Conservation (phyloP, 1,140 invertebrate genomes). For the Diachasmimorpha longicaudata region DNA sequence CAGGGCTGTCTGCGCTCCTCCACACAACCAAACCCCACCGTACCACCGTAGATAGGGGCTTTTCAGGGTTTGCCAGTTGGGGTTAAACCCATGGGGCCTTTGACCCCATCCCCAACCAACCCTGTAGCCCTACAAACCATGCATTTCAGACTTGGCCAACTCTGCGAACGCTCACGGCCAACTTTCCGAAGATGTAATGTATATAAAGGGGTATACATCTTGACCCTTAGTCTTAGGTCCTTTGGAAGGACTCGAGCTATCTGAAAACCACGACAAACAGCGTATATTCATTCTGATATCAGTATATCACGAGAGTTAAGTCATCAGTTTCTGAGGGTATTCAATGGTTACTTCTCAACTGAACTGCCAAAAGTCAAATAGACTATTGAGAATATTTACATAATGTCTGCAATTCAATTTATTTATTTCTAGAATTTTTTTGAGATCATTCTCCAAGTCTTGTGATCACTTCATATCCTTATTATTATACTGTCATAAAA, state of each 20-base stretch:
- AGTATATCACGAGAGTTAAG: neutral
- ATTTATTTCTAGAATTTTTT: too few relatives aligned
- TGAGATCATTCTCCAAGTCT: too few relatives aligned
- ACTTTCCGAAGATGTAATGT: neutral
- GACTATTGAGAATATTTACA: too few relatives aligned
- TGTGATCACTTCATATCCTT: too few relatives aligned
- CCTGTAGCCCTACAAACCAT: neutral
- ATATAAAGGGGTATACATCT: neutral
- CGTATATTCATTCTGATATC: neutral
- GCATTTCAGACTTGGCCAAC: neutral
- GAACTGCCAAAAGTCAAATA: too few relatives aligned
- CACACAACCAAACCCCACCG: neutral
- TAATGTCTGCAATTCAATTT: too few relatives aligned
- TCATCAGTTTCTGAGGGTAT: too few relatives aligned
- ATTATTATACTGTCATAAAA: too few relatives aligned
- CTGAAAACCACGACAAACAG: neutral
- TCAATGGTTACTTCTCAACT: too few relatives aligned
- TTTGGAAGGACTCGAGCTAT: neutral
- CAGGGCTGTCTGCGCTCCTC: neutral
- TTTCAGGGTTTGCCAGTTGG: neutral
- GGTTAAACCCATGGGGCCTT: neutral
- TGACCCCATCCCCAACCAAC: neutral
- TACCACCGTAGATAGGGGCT: neutral
- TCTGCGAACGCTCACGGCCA: neutral
- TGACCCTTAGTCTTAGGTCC: neutral